Conservation (phyloP, 2,113 vertebrate genomes). For the Paradoxurus hermaphroditus region DNA sequence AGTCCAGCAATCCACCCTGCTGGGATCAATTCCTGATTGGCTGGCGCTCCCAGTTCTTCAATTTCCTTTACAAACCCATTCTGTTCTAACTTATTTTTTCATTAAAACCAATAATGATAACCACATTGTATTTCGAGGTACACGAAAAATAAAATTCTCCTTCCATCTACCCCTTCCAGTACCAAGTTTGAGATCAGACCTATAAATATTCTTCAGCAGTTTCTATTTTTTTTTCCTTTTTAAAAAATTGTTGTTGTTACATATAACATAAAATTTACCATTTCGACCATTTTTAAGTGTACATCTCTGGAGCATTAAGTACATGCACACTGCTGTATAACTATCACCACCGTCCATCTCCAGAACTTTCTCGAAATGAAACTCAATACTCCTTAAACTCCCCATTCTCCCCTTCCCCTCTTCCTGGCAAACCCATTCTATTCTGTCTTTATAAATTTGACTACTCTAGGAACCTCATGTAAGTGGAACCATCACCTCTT, state of each 20-base stretch:
- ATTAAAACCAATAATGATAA: neutral
- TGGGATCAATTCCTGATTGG: neutral
- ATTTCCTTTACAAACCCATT: neutral
- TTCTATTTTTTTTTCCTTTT: neutral
- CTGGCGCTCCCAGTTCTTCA: neutral
- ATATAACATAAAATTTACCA: neutral
- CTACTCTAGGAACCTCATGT: neutral
- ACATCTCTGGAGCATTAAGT: neutral
- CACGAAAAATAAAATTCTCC: neutral
- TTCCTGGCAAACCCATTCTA: neutral
- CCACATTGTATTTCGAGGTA: neutral
- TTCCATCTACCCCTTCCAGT: neutral
- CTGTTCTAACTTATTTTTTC: neutral
- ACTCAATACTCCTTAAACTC: neutral
- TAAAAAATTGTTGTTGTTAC: neutral
- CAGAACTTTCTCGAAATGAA: neutral
- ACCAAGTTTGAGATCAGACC: neutral
- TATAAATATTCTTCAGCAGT: neutral
- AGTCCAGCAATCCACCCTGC: neutral
- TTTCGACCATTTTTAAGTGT: neutral
- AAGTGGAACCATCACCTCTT: neutral
- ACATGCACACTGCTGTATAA: neutral
- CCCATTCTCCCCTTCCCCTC: neutral
- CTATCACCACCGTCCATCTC: neutral
- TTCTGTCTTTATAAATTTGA: neutral